Evolutionary conservation across 1,140 invertebrate species (phyloP).

Genomic region (Drosophila sproati): DNA sequence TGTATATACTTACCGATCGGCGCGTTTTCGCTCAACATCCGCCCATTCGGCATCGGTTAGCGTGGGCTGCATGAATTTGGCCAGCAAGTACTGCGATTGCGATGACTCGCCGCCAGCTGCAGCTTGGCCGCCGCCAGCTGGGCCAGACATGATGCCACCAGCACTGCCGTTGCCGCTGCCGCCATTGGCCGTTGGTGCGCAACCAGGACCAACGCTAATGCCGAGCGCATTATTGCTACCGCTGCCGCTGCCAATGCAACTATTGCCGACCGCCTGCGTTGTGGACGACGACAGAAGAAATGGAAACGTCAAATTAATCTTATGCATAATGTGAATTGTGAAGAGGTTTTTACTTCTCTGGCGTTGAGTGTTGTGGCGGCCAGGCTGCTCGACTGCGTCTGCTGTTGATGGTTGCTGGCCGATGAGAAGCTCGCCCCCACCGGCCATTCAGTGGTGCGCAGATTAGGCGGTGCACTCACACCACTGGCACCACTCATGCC

Average conservation of each 20-base stretch:
- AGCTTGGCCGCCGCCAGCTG: conserved; percentile 46
- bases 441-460: conserved; percentile 79
- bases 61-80: conserved; percentile 83
- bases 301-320: conserved; percentile 39
- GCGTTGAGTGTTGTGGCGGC: conserved; percentile 78
- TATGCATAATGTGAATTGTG: conserved; percentile 12
- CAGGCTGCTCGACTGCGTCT: conserved; percentile 79
- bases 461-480: conserved; percentile 63
- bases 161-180: conserved; percentile 46
- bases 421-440: conserved; percentile 75
- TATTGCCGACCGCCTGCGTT: conserved; percentile 57
- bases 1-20: conserved; percentile 67
- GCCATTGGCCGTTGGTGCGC: conserved; percentile 49
- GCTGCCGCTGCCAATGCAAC: conserved; percentile 42
- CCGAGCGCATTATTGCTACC: conserved; percentile 72
- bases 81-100: conserved; percentile 74
- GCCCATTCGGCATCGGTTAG: conserved; percentile 79
- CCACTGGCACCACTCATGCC: conserved; percentile 47
- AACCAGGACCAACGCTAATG: conserved; percentile 65
- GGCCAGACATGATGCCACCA: conserved; percentile 43
- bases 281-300: conserved; percentile 22
- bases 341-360: conserved; percentile 73
- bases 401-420: conserved; percentile 78
- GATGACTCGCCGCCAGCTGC: conserved; percentile 64
- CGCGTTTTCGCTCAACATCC: conserved; percentile 76